phyloP scores from a whole-genome alignment of 2,113 vertebrate genomes.

The Archocentrus centrarchus region DNA sequence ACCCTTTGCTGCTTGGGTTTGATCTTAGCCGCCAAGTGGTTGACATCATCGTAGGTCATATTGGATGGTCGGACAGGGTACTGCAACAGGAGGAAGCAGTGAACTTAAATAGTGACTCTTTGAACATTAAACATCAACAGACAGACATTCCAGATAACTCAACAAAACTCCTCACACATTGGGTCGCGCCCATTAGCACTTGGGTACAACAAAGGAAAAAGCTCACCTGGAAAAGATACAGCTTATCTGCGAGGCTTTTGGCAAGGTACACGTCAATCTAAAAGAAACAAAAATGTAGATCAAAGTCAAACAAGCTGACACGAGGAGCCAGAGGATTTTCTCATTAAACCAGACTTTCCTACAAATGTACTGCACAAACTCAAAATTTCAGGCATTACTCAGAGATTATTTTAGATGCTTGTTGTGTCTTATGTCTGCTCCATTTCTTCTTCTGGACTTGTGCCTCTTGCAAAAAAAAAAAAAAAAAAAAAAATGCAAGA shows the following conservation, averaged over 20 bases:
- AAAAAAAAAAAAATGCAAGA: too few relatives aligned
- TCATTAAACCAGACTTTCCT: background rate
- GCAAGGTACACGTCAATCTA: slow-evolving; percentile 97
- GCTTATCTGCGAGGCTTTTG: slow-evolving; percentile 95
- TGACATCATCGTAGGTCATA: slow-evolving; percentile 92
- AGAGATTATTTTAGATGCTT: background rate
- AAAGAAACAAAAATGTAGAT: slow-evolving; percentile 8
- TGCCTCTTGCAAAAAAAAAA: background rate
- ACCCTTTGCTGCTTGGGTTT: slow-evolving; percentile 99
- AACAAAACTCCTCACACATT: background rate
- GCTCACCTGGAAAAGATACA: slow-evolving; percentile 96
- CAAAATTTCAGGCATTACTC: background rate
- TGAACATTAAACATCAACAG: background rate
- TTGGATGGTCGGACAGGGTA: slow-evolving; percentile 93
- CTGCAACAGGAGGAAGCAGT: slow-evolving; percentile 72
- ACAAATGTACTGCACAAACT: background rate
- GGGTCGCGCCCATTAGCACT: background rate
- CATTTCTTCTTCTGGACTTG: background rate
- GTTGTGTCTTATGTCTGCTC: background rate
- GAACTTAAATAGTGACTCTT: background rate
- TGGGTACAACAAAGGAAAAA: background rate
- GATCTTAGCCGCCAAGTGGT: slow-evolving; percentile 92
- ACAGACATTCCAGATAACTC: background rate
- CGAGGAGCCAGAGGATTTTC: background rate
- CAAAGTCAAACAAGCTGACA: background rate